Evolutionary conservation across 2,888 invertebrate species (phyloP).

Genomic region (Eupelmus urozonus): DNA sequence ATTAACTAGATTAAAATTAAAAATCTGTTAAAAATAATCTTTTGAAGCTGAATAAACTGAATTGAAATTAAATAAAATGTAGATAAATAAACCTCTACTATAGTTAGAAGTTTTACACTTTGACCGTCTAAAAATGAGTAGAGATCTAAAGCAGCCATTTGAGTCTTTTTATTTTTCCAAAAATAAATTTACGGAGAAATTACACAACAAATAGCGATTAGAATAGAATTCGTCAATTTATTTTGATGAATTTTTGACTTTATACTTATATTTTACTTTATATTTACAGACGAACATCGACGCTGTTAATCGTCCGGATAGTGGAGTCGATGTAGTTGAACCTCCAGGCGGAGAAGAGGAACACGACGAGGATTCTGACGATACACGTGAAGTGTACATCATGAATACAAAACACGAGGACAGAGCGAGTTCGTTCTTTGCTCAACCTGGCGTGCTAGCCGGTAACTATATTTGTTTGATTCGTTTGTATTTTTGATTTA

Average conservation of each 20-base stretch:
- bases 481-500: background rate
- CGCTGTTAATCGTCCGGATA: constrained; percentile 70
- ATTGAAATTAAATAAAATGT: no score
- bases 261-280: no score
- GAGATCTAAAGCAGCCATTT: background rate
- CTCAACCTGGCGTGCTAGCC: constrained; percentile 95
- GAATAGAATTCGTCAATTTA: no score
- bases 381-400: constrained; percentile 84
- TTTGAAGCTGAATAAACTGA: no score
- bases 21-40: no score
- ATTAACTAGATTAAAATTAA: no score
- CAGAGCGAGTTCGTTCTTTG: constrained; percentile 93
- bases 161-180: no score
- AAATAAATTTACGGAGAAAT: background rate
- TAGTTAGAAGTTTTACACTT: no score
- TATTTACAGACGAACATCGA: constrained; percentile 69
- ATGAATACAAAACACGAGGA: constrained; percentile 92
- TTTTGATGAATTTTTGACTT: no score
- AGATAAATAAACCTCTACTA: no score
- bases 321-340: constrained; percentile 70
- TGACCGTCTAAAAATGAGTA: no score
- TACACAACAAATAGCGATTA: background rate
- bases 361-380: constrained; percentile 71
- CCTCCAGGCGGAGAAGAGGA: constrained; percentile 69
- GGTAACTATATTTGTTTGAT: constrained; percentile 79